Base-by-base conservation (phyloP, 2,113 vertebrate genomes). In the Hemicordylus capensis region DNA sequence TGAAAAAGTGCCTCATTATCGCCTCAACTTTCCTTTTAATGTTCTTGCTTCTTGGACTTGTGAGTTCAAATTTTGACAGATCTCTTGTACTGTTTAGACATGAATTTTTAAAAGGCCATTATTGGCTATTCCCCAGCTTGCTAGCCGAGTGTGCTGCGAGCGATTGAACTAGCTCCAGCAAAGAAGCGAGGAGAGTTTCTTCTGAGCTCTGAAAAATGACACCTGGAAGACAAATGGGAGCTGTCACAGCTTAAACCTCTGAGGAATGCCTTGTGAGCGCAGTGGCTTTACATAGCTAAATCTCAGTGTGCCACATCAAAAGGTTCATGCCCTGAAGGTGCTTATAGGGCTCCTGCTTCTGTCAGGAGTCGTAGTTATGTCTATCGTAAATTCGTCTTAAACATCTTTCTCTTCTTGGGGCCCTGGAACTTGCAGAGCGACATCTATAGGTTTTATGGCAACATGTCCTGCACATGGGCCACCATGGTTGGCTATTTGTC, bases 71-170 rank as follows among this genome's bases (percentile, higher is more conserved):
- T 70, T 77, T 83, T 76, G 80, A 61, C 74, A 78, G 54, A 54
- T 77, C 74, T 51, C 73, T 70, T 72, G 80, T 54, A 63, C 56
- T 78, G 54, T 77, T 87, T 83, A 61, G 73, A 78, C 80, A 78
- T 87, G 74, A 83, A 83, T 83, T 87, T 78, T 83, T 34, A 87
- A 87, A 87, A 82, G 84, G 64, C 80, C 80, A 83, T 83, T 72
- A 83, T 82, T 87, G 80, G 64, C 85, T 87, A 51, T 83, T 87
- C 64, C 74, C 74, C 24, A 42, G 59, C 64, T 83, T 72, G 34
- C 34, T 61, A 24, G 22, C 64, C 28, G 64, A 72, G 51, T 63
- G n/a, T 67, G 73, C 80, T 83, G 66, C 73, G 19, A 82, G 56
- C 64, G 20, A 77, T 48, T 77, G 63, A 87, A 54, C 64, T 51